Evolutionary conservation across 2,888 invertebrate species (phyloP).

Genomic region (Latheticus oryzae): DNA sequence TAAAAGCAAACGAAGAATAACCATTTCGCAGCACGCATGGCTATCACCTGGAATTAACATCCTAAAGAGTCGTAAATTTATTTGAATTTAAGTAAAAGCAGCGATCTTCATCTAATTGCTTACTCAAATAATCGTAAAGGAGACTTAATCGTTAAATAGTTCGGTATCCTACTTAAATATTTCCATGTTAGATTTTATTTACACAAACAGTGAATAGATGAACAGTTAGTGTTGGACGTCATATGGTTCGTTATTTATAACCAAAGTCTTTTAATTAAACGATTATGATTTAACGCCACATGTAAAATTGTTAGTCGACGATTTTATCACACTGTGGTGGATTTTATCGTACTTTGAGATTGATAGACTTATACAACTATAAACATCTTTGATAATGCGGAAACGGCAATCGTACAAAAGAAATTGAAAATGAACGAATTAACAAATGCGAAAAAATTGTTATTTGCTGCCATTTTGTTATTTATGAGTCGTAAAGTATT

Average conservation of each 20-base stretch:
- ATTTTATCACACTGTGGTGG: constrained; percentile 27
- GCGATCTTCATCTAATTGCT: constrained; percentile 24
- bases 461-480: constrained; percentile 39
- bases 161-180: constrained; percentile 16
- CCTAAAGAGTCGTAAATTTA: constrained; percentile 8
- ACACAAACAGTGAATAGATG: constrained; percentile 10
- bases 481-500: constrained; percentile 42
- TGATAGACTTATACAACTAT: constrained; percentile 13
- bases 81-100: constrained; percentile 25
- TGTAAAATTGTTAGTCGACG: constrained; percentile 22
- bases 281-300: constrained; percentile 31
- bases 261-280: constrained; percentile 24
- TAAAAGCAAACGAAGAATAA: background rate
- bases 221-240: constrained; percentile 33
- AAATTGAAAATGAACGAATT: constrained; percentile 22
- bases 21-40: background rate
- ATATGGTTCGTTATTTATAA: constrained; percentile 25
- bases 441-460: constrained; percentile 36
- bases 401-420: constrained; percentile 19
- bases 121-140: constrained; percentile 36
- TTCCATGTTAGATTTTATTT: constrained; percentile 18
- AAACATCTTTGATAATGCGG: constrained; percentile 30
- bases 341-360: constrained; percentile 4
- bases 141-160: constrained; percentile 31
- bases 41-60: constrained; percentile 1